A percentile compares a stretch with the other conserved stretches of the same genome.
Evolutionary conservation across 2,888 invertebrate species (phyloP).

Genomic region (Tribolium freemani): DNA sequence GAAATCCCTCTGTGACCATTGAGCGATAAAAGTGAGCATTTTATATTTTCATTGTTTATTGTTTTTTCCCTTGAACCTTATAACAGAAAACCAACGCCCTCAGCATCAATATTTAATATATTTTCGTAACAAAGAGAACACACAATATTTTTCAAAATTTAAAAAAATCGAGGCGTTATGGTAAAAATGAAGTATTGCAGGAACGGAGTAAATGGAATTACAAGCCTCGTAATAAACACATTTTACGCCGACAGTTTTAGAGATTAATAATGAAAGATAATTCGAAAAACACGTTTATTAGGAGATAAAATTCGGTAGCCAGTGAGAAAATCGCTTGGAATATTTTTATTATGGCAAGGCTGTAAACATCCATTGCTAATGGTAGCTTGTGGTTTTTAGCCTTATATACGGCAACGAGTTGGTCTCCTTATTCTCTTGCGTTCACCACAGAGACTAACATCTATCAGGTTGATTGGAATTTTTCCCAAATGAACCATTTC

Average conservation of each 20-base stretch:
- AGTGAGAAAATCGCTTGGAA: neutral
- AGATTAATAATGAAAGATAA: neutral
- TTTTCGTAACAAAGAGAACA: too few species aligned
- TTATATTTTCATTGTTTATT: constrained; percentile 12
- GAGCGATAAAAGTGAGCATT: constrained; percentile 18
- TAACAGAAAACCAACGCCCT: too few species aligned
- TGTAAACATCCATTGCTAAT: neutral
- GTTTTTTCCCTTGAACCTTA: neutral
- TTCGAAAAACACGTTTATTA: neutral
- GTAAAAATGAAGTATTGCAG: neutral
- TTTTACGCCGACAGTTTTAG: neutral
- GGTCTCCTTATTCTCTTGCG: neutral
- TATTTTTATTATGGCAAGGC: neutral
- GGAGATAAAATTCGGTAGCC: neutral
- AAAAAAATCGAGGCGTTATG: too few species aligned
- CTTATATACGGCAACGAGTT: neutral
- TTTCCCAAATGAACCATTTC: neutral
- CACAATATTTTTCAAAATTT: too few species aligned
- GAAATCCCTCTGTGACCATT: constrained; percentile 26
- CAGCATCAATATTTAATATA: too few species aligned
- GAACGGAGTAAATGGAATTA: neutral
- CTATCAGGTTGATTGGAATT: constrained; percentile 5
- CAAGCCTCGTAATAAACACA: neutral
- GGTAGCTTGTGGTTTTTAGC: neutral
- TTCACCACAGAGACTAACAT: neutral